Base-by-base conservation (phyloP, 2,113 vertebrate genomes). In the Xenopus borealis region DNA sequence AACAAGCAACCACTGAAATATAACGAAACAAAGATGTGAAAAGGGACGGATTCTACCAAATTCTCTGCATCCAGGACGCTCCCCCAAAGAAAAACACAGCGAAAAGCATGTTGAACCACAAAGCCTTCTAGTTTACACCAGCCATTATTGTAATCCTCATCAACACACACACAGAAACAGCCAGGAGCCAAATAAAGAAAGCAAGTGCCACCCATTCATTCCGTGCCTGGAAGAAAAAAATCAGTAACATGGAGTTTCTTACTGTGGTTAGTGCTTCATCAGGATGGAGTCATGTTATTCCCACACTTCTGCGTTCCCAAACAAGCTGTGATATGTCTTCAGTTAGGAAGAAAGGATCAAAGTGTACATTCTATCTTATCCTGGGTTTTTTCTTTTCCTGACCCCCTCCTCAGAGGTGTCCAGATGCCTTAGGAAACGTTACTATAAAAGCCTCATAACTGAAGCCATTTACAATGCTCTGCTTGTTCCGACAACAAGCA, bases 221-320 rank as follows among this genome's bases (percentile, higher is more conserved):
- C 80, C 69, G 57, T 73, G 52, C 77, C 70, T 82, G 75, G n/a
- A 57, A 47, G 79, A 18, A 55, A 78, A 33, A 84, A 82, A 0
- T 85, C 74, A 86, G 12, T 65, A 88, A 88, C 73, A 83, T 16
- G 13, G 0, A 83, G 78, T 64, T 87, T 89, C 91, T 92, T 91
- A 92, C 91, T 91, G 92, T 85, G 86, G 82, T 86, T 82, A 86
- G 85, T 66, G 82, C 65, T 90, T 89, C 86, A 84, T 93, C 92
- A 93, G 89, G 90, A 90, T 89, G 91, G 88, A 91, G 91, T 91
- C 92, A 92, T 93, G 89, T 91, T 88, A 86, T 83, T 85, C 6
- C 83, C 85, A 84, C 85, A 82, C 84, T 86, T 85, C 87, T 89
- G 88, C 86, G 74, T 87, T 90, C 86, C 89, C 81, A 80, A 88